These are phyloP conservation scores for Julus scanicus DNA, from an alignment of 2,888 invertebrate genomes.

Conservation along the genomic window DNA sequence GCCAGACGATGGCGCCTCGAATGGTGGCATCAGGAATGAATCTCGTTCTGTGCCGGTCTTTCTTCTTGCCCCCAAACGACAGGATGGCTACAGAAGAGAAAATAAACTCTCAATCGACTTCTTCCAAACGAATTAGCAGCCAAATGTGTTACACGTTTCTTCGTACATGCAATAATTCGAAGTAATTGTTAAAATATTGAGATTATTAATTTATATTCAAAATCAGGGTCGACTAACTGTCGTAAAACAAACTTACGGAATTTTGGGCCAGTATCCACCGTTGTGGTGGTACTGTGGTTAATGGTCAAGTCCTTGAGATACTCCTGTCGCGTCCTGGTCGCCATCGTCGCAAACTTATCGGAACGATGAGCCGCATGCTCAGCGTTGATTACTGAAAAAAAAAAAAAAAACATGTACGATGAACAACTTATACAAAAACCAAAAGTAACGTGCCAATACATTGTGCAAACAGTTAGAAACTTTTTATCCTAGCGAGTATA, in stretches of 20 bases:
- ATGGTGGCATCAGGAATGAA: slow-evolving; percentile 77
- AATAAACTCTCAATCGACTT: background rate
- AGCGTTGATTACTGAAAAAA: slow-evolving; percentile 83
- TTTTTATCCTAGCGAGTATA: too few relatives aligned
- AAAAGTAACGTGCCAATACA: background rate
- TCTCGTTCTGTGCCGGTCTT: slow-evolving; percentile 79
- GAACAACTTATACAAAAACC: too few relatives aligned
- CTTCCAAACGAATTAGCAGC: too few relatives aligned
- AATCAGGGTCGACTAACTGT: background rate
- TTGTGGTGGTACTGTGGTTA: slow-evolving; percentile 82
- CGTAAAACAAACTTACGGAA: slow-evolving; percentile 75
- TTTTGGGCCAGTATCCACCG: slow-evolving; percentile 85
- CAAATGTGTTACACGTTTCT: too few relatives aligned
- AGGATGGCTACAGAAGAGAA: slow-evolving; percentile 74
- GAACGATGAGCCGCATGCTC: slow-evolving; percentile 96
- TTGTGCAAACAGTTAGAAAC: background rate
- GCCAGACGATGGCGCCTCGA: slow-evolving; percentile 85
- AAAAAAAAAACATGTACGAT: slow-evolving; percentile 59
- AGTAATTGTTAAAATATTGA: too few relatives aligned
- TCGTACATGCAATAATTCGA: too few relatives aligned
- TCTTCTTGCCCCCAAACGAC: slow-evolving; percentile 79
- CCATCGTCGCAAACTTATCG: slow-evolving; percentile 97
- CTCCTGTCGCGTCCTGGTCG: slow-evolving; percentile 92
- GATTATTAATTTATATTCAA: background rate
- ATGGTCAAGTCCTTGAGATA: slow-evolving; percentile 92